phyloP scores from a whole-genome alignment of 2,888 invertebrate species.

The Callyntrura guangdongensis region DNA sequence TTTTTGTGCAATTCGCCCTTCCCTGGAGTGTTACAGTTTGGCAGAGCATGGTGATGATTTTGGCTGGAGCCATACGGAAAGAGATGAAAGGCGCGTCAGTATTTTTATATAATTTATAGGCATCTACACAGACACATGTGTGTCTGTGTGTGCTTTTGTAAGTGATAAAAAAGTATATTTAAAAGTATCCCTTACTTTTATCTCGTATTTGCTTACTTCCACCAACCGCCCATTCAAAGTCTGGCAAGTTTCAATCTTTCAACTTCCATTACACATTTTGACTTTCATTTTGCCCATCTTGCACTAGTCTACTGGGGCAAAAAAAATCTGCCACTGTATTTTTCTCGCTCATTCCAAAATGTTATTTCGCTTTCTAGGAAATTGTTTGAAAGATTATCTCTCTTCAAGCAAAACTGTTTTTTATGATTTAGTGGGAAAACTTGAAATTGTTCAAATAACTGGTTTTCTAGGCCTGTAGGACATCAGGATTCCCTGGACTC shows the following conservation, averaged over 20 bases:
- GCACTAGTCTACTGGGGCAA: too few relatives aligned
- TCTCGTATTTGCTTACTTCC: not conserved
- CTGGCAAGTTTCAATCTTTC: not conserved
- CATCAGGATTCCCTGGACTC: too few relatives aligned
- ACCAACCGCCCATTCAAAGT: not conserved
- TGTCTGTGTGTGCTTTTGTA: not conserved
- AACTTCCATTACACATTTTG: not conserved
- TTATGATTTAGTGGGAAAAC: not conserved
- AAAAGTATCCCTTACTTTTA: too few relatives aligned
- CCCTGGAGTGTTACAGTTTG: slow-evolving; percentile 48
- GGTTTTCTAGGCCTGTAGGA: too few relatives aligned
- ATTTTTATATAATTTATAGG: not conserved
- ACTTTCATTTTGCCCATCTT: not conserved
- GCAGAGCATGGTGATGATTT: slow-evolving; percentile 25
- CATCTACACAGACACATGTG: not conserved
- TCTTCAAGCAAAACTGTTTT: not conserved
- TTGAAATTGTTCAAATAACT: not conserved
- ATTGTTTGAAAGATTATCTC: not conserved
- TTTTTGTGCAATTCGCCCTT: slow-evolving; percentile 15
- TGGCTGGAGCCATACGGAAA: not conserved
- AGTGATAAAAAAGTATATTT: too few relatives aligned
- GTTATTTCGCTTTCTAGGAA: not conserved
- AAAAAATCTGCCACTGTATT: not conserved
- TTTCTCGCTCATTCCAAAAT: not conserved
- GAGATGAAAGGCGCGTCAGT: not conserved